Evolutionary conservation across 2,797 vertebrate genomes (phyloP).

Genomic region (Buceros bicornis): DNA sequence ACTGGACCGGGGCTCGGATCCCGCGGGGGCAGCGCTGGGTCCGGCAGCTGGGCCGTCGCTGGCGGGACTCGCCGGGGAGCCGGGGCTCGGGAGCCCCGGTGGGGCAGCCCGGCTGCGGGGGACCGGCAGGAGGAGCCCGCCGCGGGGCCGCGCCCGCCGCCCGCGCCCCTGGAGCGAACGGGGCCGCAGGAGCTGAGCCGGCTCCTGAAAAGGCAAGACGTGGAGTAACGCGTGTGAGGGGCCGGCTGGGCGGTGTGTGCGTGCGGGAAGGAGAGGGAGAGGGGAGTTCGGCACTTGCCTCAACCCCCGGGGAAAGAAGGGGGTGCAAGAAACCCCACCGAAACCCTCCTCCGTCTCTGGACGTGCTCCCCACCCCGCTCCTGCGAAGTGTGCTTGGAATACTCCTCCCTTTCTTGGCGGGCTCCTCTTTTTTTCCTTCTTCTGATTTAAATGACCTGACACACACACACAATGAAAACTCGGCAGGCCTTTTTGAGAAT

Average conservation of each 20-base stretch:
- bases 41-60: no score
- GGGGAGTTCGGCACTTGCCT: neutral
- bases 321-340: neutral
- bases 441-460: neutral
- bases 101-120: no score
- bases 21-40: fast-evolving
- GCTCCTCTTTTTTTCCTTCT: neutral
- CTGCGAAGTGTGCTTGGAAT: neutral
- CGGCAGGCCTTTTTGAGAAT: slow-evolving; percentile 9
- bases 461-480: neutral
- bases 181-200: neutral
- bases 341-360: neutral
- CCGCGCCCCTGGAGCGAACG: neutral
- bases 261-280: neutral
- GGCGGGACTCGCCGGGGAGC: neutral
- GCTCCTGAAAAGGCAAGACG: neutral
- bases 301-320: neutral
- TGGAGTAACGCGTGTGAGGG: neutral
- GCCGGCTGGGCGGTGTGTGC: no score
- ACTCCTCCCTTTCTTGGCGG: neutral
- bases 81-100: no score
- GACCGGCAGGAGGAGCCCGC: no score
- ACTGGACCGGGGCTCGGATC: neutral
- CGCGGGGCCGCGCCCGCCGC: neutral
- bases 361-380: no score